phyloP scores from a whole-genome alignment of 2,888 invertebrate species.

The Troides helena region DNA sequence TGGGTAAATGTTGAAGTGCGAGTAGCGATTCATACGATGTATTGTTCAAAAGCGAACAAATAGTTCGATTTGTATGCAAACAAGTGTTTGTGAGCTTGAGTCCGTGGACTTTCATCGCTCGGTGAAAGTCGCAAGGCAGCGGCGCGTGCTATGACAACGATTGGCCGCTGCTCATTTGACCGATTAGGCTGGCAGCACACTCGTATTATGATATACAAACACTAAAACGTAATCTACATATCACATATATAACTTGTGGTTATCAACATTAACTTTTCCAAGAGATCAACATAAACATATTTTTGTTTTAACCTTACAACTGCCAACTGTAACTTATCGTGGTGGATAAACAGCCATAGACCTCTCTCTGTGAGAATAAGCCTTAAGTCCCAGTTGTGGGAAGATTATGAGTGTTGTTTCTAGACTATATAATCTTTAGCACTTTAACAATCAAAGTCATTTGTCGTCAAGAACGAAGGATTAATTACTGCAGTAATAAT shows the following conservation, averaged over 20 bases:
- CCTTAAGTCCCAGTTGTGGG: no score
- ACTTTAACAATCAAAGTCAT: no score
- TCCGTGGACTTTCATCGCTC: conserved; percentile 68
- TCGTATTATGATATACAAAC: not conserved
- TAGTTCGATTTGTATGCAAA: conserved; percentile 61
- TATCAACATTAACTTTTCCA: no score
- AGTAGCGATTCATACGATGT: conserved; percentile 1
- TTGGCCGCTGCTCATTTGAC: conserved; percentile 34
- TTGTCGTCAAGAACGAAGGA: not conserved
- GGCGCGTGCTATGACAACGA: conserved; percentile 57
- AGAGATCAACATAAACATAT: no score
- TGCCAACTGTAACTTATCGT: no score
- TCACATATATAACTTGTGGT: no score
- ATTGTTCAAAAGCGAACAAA: conserved; percentile 42
- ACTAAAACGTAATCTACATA: not conserved
- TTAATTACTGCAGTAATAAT: not conserved
- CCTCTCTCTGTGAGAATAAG: no score
- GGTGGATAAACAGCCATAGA: no score
- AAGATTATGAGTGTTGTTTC: no score
- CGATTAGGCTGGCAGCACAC: conserved; percentile 30
- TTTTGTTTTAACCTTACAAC: no score
- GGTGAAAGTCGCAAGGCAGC: conserved; percentile 70
- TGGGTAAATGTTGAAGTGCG: not conserved
- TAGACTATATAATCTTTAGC: no score
- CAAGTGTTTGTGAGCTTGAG: conserved; percentile 41